Percentiles rank a stretch among this genome's conserved stretches.
Evolutionary conservation across 1,140 invertebrate species (phyloP).

Genomic region (Zaprionus vittiger): DNA sequence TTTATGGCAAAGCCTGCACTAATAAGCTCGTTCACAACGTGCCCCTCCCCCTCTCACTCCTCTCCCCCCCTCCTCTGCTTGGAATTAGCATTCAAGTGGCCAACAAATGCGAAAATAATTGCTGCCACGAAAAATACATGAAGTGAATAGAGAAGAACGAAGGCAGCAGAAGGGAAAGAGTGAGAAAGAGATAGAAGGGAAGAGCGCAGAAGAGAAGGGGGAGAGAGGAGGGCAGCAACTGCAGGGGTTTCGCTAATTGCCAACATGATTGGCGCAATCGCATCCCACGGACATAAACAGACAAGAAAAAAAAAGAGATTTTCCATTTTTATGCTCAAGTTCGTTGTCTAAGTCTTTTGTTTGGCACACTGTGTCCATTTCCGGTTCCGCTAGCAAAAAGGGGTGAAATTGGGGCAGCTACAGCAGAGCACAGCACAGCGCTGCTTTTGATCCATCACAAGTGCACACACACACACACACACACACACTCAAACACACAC

Average conservation of each 20-base stretch:
- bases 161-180: not conserved
- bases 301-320: not conserved
- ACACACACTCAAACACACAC: not conserved
- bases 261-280: conserved; percentile 60
- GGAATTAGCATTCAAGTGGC: conserved; percentile 77
- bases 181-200: not conserved
- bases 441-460: conserved; percentile 33
- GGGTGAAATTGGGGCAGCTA: conserved; percentile 22
- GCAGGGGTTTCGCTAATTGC: conserved; percentile 60
- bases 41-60: conserved; percentile 11
- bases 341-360: conserved; percentile 54
- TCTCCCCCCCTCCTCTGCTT: not conserved
- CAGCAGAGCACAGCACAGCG: conserved; percentile 15
- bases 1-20: conserved; percentile 77
- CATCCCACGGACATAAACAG: conserved; percentile 1
- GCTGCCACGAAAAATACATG: conserved; percentile 60
- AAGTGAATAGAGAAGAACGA: not conserved
- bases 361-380: conserved; percentile 50
- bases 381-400: conserved; percentile 60
- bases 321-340: conserved; percentile 32
- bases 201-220: not conserved
- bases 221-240: conserved; percentile 10
- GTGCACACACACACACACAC: not conserved
- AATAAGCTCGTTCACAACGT: conserved; percentile 68
- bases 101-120: conserved; percentile 82